A percentile compares a stretch with the other conserved stretches of the same genome.
phyloP scores from a whole-genome alignment of 64 coral and sea anemone genomes.

The Montipora sp. region DNA sequence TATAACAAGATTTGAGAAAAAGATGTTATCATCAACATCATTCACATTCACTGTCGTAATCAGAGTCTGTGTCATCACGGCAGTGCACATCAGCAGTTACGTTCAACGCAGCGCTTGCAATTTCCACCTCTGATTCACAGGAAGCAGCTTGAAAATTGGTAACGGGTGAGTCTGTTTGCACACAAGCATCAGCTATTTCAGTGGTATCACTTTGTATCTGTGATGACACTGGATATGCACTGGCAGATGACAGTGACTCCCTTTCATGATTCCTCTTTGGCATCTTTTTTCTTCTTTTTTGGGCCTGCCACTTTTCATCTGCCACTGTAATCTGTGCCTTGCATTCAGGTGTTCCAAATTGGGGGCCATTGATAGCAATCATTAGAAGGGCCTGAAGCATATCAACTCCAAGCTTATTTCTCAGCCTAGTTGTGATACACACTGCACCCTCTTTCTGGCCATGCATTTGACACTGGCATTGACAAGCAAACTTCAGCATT shows the following conservation, averaged over 20 bases:
- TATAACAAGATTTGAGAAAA: too few species aligned
- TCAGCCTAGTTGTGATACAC: constrained; percentile 4
- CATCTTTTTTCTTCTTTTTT: constrained; percentile 8
- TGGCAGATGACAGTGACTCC: not conserved
- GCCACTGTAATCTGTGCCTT: not conserved
- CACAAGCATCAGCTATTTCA: constrained; percentile 33
- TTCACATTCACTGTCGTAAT: too few species aligned
- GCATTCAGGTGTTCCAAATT: constrained; percentile 10
- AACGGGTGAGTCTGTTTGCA: constrained; percentile 34
- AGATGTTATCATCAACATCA: too few species aligned
- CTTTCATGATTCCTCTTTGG: not conserved
- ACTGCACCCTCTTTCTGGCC: constrained; percentile 20
- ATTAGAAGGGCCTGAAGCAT: constrained; percentile 24
- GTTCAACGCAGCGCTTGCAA: not conserved
- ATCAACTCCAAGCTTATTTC: not conserved
- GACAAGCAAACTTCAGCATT: constrained; percentile 28
- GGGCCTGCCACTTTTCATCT: not conserved
- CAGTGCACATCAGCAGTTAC: too few species aligned
- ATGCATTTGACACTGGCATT: constrained; percentile 27
- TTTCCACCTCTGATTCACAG: constrained; percentile 17
- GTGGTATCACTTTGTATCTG: constrained; percentile 12
- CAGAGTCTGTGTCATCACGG: too few species aligned
- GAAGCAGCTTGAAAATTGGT: not conserved
- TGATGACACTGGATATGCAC: constrained; percentile 4
- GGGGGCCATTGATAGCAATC: not conserved